Conservation (phyloP, 2,797 vertebrate species). For the Setipinna tenuifilis region DNA sequence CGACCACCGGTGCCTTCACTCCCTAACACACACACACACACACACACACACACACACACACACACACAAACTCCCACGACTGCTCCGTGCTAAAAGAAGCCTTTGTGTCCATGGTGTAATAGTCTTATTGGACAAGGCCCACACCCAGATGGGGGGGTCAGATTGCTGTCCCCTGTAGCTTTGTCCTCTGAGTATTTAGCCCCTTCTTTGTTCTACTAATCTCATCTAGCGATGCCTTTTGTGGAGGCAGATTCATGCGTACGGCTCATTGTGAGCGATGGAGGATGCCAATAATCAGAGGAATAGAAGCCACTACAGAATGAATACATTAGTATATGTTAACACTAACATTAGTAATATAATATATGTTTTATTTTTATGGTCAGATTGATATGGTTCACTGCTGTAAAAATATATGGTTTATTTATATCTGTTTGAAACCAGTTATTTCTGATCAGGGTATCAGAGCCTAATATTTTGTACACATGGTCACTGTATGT, state of each 20-base stretch:
- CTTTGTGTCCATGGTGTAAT: conserved; percentile 39
- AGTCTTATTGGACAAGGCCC: conserved; percentile 42
- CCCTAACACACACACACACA: neutral
- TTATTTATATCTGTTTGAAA: neutral
- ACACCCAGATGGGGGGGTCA: neutral
- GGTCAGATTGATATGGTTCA: neutral
- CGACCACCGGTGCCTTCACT: conserved; percentile 66
- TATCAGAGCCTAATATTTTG: neutral
- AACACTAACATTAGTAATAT: no score
- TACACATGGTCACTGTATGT: neutral
- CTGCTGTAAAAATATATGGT: neutral
- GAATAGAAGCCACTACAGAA: neutral
- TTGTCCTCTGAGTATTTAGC: conserved; percentile 26
- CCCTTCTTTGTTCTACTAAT: conserved; percentile 42
- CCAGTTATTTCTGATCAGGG: neutral
- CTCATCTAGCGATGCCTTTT: conserved; percentile 25
- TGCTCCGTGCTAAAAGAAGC: neutral
- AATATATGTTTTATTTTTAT: neutral
- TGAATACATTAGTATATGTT: neutral
- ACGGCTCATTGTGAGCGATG: neutral
- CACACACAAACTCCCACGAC: neutral
- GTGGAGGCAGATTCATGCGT: neutral
- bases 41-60: neutral
- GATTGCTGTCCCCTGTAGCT: conserved; percentile 9
- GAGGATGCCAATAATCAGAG: neutral